Evolutionary conservation across 2,113 vertebrate genomes (phyloP).

Genomic region (Notechis scutatus): DNA sequence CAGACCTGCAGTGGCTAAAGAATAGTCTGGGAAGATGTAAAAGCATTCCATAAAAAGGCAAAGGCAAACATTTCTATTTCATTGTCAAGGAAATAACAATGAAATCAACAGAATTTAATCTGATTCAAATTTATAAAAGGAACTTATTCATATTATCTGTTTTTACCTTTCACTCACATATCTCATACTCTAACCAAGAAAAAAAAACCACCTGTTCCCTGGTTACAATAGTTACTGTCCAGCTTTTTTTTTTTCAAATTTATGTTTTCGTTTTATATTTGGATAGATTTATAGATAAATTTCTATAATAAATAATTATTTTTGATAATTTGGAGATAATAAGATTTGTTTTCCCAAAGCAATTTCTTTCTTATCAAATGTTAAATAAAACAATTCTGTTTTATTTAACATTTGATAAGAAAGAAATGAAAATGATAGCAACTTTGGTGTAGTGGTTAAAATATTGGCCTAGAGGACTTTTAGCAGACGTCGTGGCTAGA

Average conservation of each 20-base stretch:
- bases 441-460: no score
- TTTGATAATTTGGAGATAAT: slow-evolving; percentile 15
- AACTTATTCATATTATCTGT: slow-evolving; percentile 1
- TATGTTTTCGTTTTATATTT: background rate
- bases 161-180: slow-evolving; percentile 34
- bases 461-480: no score
- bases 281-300: background rate
- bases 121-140: no score
- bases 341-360: background rate
- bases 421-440: background rate
- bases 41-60: background rate
- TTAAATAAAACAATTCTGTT: background rate
- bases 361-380: background rate
- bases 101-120: background rate
- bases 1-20: background rate
- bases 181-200: background rate
- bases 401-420: background rate
- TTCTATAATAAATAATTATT: background rate
- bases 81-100: background rate
- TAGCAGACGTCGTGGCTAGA: no score
- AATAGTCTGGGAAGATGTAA: background rate
- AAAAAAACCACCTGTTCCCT: slow-evolving; percentile 24
- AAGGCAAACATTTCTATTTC: background rate
- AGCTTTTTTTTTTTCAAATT: background rate
- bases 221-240: background rate